Evolutionary conservation across 1,140 invertebrate genomes (phyloP), one percentile per base, ranked within the genome.

Genomic region (Harlomillsia oculata): DNA sequence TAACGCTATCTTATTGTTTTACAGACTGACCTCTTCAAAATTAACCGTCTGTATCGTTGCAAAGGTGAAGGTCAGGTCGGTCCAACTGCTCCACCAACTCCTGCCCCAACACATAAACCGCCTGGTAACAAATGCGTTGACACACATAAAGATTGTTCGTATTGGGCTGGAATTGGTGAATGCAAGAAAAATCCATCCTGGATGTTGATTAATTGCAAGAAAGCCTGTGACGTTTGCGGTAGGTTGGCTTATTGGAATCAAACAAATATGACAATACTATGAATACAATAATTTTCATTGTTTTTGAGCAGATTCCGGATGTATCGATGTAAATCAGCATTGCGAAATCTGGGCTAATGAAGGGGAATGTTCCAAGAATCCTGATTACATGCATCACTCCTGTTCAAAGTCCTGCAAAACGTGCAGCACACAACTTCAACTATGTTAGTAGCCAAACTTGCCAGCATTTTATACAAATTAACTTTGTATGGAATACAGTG

Each of bases 181-280:
- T 58, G 56, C 21, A 21, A 11, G 2, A 58, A 37, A 40, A 69
- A 70, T 46, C 55, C 69, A 14, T 46, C 59, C 16, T 70, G 68
- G 68, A 71, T 71, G 69, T 44, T 60, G 13, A 59, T 64, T 32
- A 68, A 69, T 49, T 71, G 64, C 63, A 66, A 62, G 45, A 69
- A 66, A 67, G 72, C 71, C 26, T 75, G 66, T 64, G 71, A 67
- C 60, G 69, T 56, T 62, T 76, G 70, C 67, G 66, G 68, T 68
- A 67, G 54, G 68, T 62, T 25, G 11, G 16, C 23, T 45, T 30
- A 26, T 32, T 13, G 13, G 9, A 21, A 13, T 30, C 29, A 2
- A 28, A 8, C 2, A 11, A 29, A 14, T 5, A 5, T 6, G 18
- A 16, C 5, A 20, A 11, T 36, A 21, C 29, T n/a, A n/a, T n/a